These are phyloP conservation scores for Plebejus melissa DNA, from an alignment of 2,888 invertebrate species.

Conservation along the genomic window DNA sequence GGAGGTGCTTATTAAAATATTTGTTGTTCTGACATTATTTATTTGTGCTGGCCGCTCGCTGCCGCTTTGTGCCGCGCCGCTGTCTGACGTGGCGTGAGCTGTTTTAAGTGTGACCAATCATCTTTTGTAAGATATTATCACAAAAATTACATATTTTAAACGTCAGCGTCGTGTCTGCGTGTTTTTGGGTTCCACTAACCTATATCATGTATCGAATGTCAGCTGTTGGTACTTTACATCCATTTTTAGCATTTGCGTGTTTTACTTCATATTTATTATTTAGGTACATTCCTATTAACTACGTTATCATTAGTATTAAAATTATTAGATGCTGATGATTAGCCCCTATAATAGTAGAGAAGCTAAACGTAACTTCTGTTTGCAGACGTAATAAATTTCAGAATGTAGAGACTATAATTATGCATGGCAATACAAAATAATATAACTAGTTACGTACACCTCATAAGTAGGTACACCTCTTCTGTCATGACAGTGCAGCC, in stretches of 20 bases:
- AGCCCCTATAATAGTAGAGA: too few relatives aligned
- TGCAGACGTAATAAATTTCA: too few relatives aligned
- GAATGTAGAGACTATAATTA: too few relatives aligned
- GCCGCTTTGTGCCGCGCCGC: conserved; percentile 49
- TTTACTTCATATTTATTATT: not conserved
- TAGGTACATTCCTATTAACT: not conserved
- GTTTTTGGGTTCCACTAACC: conserved; percentile 21
- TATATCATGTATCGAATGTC: conserved; percentile 10
- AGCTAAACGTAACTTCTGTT: too few relatives aligned
- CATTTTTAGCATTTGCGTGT: not conserved
- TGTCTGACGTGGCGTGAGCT: conserved; percentile 59
- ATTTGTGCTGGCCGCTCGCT: conserved; percentile 74
- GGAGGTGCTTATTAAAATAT: conserved; percentile 77
- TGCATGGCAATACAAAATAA: too few relatives aligned
- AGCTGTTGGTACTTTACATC: not conserved
- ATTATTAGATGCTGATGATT: not conserved
- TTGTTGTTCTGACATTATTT: conserved; percentile 76
- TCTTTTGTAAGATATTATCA: conserved; percentile 61
- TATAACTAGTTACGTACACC: too few relatives aligned
- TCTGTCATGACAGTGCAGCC: too few relatives aligned
- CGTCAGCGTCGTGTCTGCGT: conserved; percentile 10
- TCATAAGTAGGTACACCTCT: too few relatives aligned
- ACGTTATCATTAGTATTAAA: not conserved
- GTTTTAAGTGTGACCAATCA: conserved; percentile 70
- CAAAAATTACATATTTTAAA: conserved; percentile 33